A percentile compares a stretch with the other conserved stretches of the same genome.
phyloP scores from a whole-genome alignment of 2,888 invertebrate species.

The Lycia hirtaria region DNA sequence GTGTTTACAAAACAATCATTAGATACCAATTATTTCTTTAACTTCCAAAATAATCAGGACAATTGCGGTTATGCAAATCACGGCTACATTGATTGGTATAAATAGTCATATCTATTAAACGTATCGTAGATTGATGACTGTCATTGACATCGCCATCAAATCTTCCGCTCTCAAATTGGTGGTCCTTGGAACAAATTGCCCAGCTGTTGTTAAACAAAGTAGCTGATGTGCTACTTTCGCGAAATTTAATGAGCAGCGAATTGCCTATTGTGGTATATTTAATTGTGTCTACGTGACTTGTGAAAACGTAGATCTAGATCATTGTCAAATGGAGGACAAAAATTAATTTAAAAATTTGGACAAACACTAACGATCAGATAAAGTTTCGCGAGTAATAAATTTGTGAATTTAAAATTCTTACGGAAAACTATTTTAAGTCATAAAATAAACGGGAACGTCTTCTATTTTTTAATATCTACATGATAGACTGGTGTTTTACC shows the following conservation, averaged over 20 bases:
- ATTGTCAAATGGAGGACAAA: neutral
- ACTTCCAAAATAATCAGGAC: neutral
- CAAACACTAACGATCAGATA: neutral
- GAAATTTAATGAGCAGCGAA: slow-evolving; percentile 24
- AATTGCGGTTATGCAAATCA: slow-evolving; percentile 19
- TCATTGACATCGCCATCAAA: slow-evolving; percentile 61
- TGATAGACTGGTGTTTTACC: too few relatives aligned
- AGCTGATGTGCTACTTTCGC: slow-evolving; percentile 31
- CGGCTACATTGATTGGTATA: slow-evolving; percentile 32
- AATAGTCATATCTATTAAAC: slow-evolving; percentile 52
- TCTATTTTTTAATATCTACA: too few relatives aligned
- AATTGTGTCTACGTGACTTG: slow-evolving; percentile 20
- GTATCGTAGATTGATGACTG: slow-evolving; percentile 59
- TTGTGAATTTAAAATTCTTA: too few relatives aligned
- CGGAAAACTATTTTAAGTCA: too few relatives aligned
- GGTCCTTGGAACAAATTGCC: slow-evolving; percentile 35
- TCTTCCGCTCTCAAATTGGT: slow-evolving; percentile 54
- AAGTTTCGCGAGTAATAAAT: too few relatives aligned
- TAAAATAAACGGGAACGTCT: too few relatives aligned
- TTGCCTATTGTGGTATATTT: slow-evolving; percentile 10
- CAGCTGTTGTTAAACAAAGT: slow-evolving; percentile 27
- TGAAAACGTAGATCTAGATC: neutral
- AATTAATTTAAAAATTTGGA: neutral
- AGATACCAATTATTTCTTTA: too few relatives aligned
- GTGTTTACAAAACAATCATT: too few relatives aligned